Evolutionary conservation across 2,113 vertebrate species (phyloP), one percentile per base, ranked within the genome.

Genomic region (Pagrus major): DNA sequence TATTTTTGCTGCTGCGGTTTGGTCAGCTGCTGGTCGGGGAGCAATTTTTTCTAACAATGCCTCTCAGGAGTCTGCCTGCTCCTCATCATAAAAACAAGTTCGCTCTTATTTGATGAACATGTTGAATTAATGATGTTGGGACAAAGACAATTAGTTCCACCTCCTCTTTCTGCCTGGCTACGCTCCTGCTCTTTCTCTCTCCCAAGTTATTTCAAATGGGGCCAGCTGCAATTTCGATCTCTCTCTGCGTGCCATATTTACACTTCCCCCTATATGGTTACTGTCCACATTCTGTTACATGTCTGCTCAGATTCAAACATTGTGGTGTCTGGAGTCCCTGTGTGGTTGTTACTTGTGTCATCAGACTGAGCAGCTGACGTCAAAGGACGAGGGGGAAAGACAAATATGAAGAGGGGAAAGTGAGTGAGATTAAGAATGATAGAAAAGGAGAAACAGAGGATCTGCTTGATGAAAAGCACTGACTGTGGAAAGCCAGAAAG

Each of bases 401-500:
- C 44, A 66, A 54, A 70, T 20, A 46, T 10, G 2, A 52, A 59
- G 51, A 47, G 23, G 39, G 31, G 44, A 54, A 49, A 55, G 27
- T 49, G 27, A 25, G 31, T 18, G 33, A 39, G 59, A 63, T 11
- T 18, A 7, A 12, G 58, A 15, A 18, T 6, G 58, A 33, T 33
- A 59, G 29, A 73, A 6, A 35, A 29, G 16, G 39, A 72, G 46
- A 76, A 42, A 61, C 14, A 42, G 54, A 86, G 21, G 41, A 88
- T 89, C 81, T 76, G 87, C 71, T 14, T 77, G 77, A 79, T 46
- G 61, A 47, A 79, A 78, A 55, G 63, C 60, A 85, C 49, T 21
- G 69, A 55, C 65, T 85, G n/a, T n/a, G 75, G 78, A 93, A 93
- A 89, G 78, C 79, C 81, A 81, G 25, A 81, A 67, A 65, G 85